A percentile compares a stretch with the other conserved stretches of the same genome.
Conservation (phyloP, 2,888 invertebrate species). For the Dioctria linearis region DNA sequence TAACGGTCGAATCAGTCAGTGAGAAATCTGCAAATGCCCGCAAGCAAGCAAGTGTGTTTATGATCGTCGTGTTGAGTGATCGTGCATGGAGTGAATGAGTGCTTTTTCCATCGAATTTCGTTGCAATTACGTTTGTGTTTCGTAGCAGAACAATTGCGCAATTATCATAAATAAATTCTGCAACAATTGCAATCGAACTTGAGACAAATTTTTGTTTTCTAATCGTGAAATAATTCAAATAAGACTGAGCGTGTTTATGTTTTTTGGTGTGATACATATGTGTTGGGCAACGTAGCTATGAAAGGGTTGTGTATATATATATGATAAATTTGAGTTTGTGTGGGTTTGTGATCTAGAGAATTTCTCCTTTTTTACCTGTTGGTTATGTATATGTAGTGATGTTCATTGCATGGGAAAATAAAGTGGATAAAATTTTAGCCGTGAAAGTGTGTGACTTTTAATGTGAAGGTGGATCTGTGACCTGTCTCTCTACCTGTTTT, state of each 20-base stretch:
- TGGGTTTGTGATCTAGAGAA: not conserved
- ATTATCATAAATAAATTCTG: slow-evolving; percentile 34
- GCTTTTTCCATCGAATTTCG: not conserved
- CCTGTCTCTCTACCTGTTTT: not conserved
- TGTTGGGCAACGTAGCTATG: too few relatives aligned
- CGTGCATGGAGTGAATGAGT: not conserved
- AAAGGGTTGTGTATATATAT: too few relatives aligned
- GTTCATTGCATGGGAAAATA: not conserved
- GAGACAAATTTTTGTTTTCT: not conserved
- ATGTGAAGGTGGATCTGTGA: not conserved
- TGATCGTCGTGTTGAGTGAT: slow-evolving; percentile 6
- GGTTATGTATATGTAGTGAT: not conserved
- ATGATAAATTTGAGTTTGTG: not conserved
- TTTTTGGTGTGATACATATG: not conserved
- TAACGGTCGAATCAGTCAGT: slow-evolving; percentile 44
- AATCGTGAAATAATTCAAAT: slow-evolving; percentile 9
- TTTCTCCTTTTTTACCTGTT: not conserved
- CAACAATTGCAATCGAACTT: slow-evolving; percentile 3
- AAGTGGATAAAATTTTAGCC: not conserved
- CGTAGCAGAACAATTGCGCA: slow-evolving; percentile 11
- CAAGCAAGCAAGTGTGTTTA: slow-evolving; percentile 19
- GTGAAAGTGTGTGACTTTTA: slow-evolving; percentile 10
- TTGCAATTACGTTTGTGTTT: not conserved
- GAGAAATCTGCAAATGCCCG: too few relatives aligned
- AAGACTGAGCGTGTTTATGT: slow-evolving; percentile 15